Conservation (phyloP, 1,140 invertebrate genomes). For the Paraescarpia echinospica region DNA sequence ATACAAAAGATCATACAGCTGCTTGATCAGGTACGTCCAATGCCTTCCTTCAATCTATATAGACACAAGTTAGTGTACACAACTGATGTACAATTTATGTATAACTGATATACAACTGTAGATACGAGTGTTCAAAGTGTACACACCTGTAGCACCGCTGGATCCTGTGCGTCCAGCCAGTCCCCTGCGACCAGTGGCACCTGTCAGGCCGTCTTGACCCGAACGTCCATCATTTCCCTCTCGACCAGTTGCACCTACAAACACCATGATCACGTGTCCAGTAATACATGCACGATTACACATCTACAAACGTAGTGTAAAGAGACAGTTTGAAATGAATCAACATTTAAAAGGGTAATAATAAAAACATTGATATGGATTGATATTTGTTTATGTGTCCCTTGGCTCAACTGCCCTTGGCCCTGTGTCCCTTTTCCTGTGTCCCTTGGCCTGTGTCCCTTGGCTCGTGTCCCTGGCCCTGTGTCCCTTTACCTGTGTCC, state of each 20-base stretch:
- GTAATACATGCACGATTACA: not conserved
- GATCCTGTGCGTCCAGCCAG: not conserved
- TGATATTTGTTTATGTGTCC: no score
- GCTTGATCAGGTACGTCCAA: no score
- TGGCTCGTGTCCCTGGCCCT: no score
- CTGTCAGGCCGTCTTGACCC: not conserved
- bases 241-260: not conserved
- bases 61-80: not conserved
- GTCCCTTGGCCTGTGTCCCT: no score
- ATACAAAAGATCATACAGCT: no score
- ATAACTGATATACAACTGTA: not conserved
- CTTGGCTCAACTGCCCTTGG: no score
- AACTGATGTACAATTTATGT: not conserved
- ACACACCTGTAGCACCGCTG: not conserved
- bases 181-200: not conserved
- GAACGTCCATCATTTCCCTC: not conserved
- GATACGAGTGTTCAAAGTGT: not conserved
- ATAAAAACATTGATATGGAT: no score
- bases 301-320: not conserved
- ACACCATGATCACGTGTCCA: not conserved
- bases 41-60: not conserved
- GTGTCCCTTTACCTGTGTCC: no score
- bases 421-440: no score
- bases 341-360: not conserved
- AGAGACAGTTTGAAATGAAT: not conserved